A percentile compares a stretch with the other conserved stretches of the same genome.
phyloP scores from a whole-genome alignment of 2,888 invertebrate genomes.

The Carpatolechia fugitivella region DNA sequence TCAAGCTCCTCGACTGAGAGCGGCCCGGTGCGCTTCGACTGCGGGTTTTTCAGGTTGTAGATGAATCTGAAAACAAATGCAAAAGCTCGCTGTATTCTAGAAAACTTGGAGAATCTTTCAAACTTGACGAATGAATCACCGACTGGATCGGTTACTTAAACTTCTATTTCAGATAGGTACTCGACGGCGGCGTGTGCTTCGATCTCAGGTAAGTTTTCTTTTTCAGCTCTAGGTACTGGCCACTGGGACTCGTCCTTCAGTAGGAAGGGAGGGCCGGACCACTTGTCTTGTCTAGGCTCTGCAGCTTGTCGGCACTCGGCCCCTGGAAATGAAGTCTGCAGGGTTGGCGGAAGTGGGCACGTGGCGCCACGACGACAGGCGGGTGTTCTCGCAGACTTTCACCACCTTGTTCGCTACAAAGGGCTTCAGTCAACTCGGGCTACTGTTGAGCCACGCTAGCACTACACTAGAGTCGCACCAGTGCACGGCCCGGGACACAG shows the following conservation, averaged over 20 bases:
- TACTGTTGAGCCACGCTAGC: not conserved
- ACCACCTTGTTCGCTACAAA: not conserved
- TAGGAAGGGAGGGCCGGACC: not conserved
- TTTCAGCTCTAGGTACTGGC: not conserved
- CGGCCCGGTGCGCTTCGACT: not conserved
- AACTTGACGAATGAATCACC: not conserved
- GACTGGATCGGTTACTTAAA: not conserved
- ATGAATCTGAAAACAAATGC: constrained; percentile 14
- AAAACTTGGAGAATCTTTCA: constrained; percentile 14
- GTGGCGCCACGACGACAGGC: not conserved
- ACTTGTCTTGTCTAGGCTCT: not conserved
- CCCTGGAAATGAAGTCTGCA: not conserved
- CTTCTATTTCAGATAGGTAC: not conserved
- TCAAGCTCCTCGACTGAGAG: constrained; percentile 1
- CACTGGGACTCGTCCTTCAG: not conserved
- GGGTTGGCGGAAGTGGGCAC: not conserved
- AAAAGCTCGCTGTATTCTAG: constrained; percentile 15
- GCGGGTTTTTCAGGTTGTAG: not conserved
- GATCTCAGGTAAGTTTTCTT: not conserved
- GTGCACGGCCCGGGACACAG: not conserved
- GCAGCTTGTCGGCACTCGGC: constrained; percentile 1
- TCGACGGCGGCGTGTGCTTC: not conserved
- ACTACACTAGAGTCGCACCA: constrained; percentile 1
- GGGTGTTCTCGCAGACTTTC: not conserved
- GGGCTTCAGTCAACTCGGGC: not conserved